Evolutionary conservation across 2,888 invertebrate genomes (phyloP).

Genomic region (Girardia tigrina): DNA sequence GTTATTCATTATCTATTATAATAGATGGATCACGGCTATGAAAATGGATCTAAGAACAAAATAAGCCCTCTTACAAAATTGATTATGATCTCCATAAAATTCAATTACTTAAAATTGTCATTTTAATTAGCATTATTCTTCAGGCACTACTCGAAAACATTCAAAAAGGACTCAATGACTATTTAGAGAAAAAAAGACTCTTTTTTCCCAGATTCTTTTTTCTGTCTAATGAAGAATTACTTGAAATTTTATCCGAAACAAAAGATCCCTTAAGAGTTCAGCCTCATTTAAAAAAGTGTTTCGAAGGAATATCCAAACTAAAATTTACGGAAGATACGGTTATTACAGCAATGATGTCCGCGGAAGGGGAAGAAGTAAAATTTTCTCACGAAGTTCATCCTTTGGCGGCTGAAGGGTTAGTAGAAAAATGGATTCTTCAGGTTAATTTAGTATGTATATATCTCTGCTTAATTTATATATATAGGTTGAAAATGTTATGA

Average conservation of each 20-base stretch:
- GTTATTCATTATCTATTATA: too few relatives aligned
- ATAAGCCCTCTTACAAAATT: too few relatives aligned
- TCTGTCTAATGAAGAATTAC: constrained; percentile 48
- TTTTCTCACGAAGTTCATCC: constrained; percentile 43
- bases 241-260: constrained; percentile 50
- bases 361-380: constrained; percentile 40
- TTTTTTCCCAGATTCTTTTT: constrained; percentile 50
- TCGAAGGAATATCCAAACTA: constrained; percentile 48
- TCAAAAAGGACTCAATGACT: constrained; percentile 48
- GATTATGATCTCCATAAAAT: too few relatives aligned
- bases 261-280: constrained; percentile 50
- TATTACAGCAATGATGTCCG: constrained; percentile 49
- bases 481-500: constrained; percentile 74
- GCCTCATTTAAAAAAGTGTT: constrained; percentile 50
- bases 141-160: constrained; percentile 48
- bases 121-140: too few relatives aligned
- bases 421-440: constrained; percentile 48
- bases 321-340: constrained; percentile 44
- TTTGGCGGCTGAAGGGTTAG: constrained; percentile 46
- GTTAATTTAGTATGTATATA: constrained; percentile 38
- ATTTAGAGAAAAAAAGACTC: constrained; percentile 48
- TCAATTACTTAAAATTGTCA: too few relatives aligned
- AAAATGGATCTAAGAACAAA: too few relatives aligned
- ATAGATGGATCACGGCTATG: too few relatives aligned
- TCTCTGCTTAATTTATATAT: constrained; percentile 54